Percentiles rank a stretch among this genome's conserved stretches.
Conservation (phyloP, 2,113 vertebrate genomes). For the Rostratula benghalensis region DNA sequence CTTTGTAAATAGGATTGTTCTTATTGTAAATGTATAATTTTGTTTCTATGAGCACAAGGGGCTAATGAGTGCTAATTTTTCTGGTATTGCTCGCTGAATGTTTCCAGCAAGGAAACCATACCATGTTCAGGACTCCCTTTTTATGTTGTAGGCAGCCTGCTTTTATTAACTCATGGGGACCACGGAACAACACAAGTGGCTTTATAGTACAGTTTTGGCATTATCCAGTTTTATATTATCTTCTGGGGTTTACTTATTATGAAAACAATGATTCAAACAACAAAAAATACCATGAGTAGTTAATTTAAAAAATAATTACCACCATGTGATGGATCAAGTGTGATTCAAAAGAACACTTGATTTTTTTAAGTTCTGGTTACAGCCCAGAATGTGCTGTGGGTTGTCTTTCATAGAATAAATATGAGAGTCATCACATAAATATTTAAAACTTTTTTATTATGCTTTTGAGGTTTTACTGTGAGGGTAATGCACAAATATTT, state of each 20-base stretch:
- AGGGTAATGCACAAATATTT: not conserved
- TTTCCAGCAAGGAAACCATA: not conserved
- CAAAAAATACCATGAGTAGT: not conserved
- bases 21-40: rapidly evolving
- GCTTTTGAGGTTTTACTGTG: not conserved
- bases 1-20: not conserved
- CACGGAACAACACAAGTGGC: not conserved
- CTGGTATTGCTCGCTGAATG: not conserved
- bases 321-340: not conserved
- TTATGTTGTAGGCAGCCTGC: not conserved
- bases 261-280: not conserved
- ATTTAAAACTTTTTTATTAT: not conserved
- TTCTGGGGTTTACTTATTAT: not conserved
- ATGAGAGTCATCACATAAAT: not conserved
- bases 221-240: not conserved
- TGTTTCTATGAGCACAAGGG: not conserved
- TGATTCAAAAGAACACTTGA: not conserved
- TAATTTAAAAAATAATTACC: not conserved
- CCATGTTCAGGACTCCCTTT: not conserved
- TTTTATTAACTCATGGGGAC: not conserved
- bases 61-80: not conserved
- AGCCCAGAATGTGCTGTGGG: not conserved
- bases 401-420: not conserved
- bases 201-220: not conserved
- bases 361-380: not conserved